phyloP scores from a whole-genome alignment of 2,888 invertebrate genomes.

The Odiellus spinosus region DNA sequence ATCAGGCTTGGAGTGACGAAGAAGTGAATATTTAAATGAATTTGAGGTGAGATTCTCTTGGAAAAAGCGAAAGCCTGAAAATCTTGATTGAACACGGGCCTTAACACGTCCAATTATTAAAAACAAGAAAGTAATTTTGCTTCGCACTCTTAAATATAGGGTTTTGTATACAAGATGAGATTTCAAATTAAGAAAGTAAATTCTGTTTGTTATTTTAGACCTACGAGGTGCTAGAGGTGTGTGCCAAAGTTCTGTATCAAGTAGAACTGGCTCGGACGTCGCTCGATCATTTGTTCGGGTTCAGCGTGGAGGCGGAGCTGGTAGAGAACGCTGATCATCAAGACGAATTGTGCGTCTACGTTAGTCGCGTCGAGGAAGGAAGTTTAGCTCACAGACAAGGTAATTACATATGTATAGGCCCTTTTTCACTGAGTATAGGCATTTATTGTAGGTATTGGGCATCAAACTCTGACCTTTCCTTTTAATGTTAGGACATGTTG shows the following conservation, averaged over 20 bases:
- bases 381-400: constrained; percentile 93
- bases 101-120: too few relatives aligned
- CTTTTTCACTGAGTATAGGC: too few relatives aligned
- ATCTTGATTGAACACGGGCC: too few relatives aligned
- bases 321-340: constrained; percentile 90
- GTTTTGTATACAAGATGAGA: too few relatives aligned
- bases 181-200: too few relatives aligned
- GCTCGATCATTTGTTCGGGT: constrained; percentile 92
- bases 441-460: background rate
- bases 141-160: too few relatives aligned
- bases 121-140: too few relatives aligned
- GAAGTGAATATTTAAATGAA: too few relatives aligned
- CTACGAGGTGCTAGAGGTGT: constrained; percentile 87
- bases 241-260: constrained; percentile 91
- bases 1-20: too few relatives aligned
- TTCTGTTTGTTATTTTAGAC: constrained; percentile 37
- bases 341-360: constrained; percentile 91
- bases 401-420: constrained; percentile 36
- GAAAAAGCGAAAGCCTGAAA: too few relatives aligned
- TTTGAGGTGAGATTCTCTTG: too few relatives aligned
- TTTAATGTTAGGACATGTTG: too few relatives aligned
- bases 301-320: constrained; percentile 91
- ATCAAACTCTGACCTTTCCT: background rate
- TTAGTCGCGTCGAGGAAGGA: constrained; percentile 86
- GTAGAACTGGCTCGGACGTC: constrained; percentile 79